phyloP scores from a whole-genome alignment of 2,113 vertebrate genomes.

The Circaetus gallicus region DNA sequence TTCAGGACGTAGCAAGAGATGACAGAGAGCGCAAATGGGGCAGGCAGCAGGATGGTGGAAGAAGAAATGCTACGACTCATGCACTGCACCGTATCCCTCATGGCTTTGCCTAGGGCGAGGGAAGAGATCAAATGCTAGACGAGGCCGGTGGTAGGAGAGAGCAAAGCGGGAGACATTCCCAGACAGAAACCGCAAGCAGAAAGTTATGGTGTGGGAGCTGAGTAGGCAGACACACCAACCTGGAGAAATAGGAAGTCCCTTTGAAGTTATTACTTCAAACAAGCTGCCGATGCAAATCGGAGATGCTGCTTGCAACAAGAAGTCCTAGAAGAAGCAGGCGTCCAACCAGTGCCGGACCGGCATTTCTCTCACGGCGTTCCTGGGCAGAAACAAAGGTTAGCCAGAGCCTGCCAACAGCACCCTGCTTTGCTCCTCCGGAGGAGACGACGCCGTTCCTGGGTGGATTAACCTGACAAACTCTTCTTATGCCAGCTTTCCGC shows the following conservation, averaged over 20 bases:
- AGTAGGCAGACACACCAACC: neutral
- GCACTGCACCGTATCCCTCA: neutral
- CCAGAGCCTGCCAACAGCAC: neutral
- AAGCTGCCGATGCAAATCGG: neutral
- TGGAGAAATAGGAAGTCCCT: neutral
- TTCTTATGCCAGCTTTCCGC: neutral
- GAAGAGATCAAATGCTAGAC: neutral
- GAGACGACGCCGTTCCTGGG: neutral
- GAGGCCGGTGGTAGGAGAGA: neutral
- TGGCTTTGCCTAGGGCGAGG: neutral
- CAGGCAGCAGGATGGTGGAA: neutral
- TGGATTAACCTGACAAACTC: neutral
- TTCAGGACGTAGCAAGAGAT: neutral
- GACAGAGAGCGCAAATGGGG: neutral
- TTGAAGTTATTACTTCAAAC: constrained; percentile 20
- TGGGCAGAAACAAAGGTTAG: neutral
- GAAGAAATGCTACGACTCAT: neutral
- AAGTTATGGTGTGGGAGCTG: neutral
- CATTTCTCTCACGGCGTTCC: neutral
- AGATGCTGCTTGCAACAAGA: neutral
- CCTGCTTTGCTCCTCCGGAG: neutral
- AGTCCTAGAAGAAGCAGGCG: neutral
- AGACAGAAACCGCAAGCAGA: neutral
- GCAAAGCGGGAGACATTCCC: neutral
- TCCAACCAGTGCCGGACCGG: neutral